phyloP scores from a whole-genome alignment of 2,113 vertebrate genomes.

The Tenrec ecaudatus region DNA sequence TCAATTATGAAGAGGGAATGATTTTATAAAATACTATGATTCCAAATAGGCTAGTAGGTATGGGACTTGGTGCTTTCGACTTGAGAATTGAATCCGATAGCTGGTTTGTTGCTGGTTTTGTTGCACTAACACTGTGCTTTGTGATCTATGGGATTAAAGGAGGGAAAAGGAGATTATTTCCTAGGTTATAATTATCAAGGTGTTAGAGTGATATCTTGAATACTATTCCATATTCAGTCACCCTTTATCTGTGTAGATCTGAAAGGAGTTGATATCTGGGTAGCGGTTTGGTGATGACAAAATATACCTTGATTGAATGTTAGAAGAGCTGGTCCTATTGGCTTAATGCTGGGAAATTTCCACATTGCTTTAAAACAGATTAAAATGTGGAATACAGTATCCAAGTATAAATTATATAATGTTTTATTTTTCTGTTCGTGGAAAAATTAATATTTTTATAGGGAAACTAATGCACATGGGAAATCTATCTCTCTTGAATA shows the following conservation, averaged over 20 bases:
- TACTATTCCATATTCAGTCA: background rate
- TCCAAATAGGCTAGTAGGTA: background rate
- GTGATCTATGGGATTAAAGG: background rate
- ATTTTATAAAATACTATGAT: background rate
- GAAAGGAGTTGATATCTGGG: background rate
- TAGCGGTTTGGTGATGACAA: background rate
- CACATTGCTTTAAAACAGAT: conserved; percentile 8
- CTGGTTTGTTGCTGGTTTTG: fast-evolving
- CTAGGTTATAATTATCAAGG: background rate
- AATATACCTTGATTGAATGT: background rate
- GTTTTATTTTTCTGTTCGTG: background rate
- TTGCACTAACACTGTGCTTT: background rate
- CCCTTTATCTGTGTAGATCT: background rate
- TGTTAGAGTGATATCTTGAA: background rate
- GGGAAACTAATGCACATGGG: conserved; percentile 33
- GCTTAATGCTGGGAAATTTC: background rate
- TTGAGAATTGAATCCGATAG: background rate
- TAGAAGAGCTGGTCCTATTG: background rate
- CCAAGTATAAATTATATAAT: conserved; percentile 6
- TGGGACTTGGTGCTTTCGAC: background rate
- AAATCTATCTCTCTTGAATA: conserved; percentile 49
- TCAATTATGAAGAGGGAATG: background rate
- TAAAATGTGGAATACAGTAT: conserved; percentile 44
- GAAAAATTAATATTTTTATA: conserved; percentile 33
- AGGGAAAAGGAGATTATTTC: background rate